Evolutionary conservation across 2,888 invertebrate species (phyloP).

Genomic region (Rotaria magnacalcarata): DNA sequence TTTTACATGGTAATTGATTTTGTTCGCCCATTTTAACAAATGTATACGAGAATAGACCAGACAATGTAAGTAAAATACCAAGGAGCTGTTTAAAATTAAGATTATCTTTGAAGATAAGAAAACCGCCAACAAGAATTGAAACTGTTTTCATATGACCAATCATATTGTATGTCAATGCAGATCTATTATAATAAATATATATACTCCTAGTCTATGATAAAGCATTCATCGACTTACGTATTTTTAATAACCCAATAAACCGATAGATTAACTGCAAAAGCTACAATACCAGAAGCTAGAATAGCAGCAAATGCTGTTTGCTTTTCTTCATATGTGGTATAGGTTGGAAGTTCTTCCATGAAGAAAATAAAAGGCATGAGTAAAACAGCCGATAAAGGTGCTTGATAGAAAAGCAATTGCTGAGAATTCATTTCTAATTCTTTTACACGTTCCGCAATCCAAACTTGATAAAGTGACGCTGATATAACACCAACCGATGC

Average conservation of each 20-base stretch:
- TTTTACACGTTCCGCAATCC: constrained; percentile 63
- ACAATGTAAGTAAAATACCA: constrained; percentile 48
- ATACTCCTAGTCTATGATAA: no score
- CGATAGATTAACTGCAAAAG: constrained; percentile 64
- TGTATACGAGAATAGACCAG: neutral
- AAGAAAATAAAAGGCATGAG: constrained; percentile 62
- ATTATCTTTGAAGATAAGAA: constrained; percentile 71
- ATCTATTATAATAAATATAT: neutral
- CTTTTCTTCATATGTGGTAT: neutral
- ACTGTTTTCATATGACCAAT: constrained; percentile 43
- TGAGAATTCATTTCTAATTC: constrained; percentile 65
- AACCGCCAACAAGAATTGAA: constrained; percentile 44
- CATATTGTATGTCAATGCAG: constrained; percentile 45
- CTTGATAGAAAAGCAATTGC: constrained; percentile 66
- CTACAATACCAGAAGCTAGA: constrained; percentile 61
- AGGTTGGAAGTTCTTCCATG: constrained; percentile 61
- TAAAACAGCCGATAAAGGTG: constrained; percentile 63
- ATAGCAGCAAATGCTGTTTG: constrained; percentile 55
- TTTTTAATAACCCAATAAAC: constrained; percentile 67
- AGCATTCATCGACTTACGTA: constrained; percentile 57
- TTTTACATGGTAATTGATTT: constrained; percentile 29
- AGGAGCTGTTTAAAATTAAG: constrained; percentile 64
- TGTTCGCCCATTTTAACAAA: neutral
- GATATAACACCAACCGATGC: constrained; percentile 63
- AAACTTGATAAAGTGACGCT: constrained; percentile 65